These are phyloP conservation scores for Luffia ferchaultella DNA, from an alignment of 2,888 invertebrate species.

Conservation along the genomic window DNA sequence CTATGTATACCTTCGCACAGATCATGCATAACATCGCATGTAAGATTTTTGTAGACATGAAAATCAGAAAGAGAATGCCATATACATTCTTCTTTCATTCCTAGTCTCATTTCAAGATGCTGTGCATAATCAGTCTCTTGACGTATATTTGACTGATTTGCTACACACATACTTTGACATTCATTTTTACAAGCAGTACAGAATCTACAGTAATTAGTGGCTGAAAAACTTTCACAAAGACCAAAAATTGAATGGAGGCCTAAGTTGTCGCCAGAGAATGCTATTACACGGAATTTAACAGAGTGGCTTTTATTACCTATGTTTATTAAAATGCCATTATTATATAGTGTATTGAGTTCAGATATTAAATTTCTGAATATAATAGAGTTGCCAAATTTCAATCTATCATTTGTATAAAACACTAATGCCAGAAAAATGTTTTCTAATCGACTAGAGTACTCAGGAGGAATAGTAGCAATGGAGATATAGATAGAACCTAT, in stretches of 20 bases:
- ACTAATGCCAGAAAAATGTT: constrained; percentile 14
- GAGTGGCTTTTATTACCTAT: background rate
- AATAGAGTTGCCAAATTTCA: constrained; percentile 12
- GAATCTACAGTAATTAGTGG: constrained; percentile 22
- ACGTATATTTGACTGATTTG: constrained; percentile 4
- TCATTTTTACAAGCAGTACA: constrained; percentile 16
- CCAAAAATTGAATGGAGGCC: constrained; percentile 21
- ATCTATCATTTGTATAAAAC: constrained; percentile 15
- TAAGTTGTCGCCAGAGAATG: constrained; percentile 22
- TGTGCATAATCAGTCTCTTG: constrained; percentile 2
- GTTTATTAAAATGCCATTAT: constrained; percentile 6
- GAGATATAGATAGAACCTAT: constrained; percentile 19
- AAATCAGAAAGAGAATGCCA: constrained; percentile 19
- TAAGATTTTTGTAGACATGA: constrained; percentile 22
- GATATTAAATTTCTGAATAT: constrained; percentile 14
- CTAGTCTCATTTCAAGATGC: constrained; percentile 9
- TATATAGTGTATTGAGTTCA: constrained; percentile 12
- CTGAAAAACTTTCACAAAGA: constrained; percentile 19
- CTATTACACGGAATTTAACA: constrained; percentile 14
- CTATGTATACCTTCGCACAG: constrained; percentile 20
- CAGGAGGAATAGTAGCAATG: constrained; percentile 17
- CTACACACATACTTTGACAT: constrained; percentile 3
- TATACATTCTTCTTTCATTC: constrained; percentile 20
- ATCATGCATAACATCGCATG: constrained; percentile 28
- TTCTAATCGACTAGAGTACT: constrained; percentile 14